A percentile compares a stretch with the other conserved stretches of the same genome.
Evolutionary conservation across 2,797 vertebrate genomes (phyloP).

Genomic region (Neoniphon sammara): DNA sequence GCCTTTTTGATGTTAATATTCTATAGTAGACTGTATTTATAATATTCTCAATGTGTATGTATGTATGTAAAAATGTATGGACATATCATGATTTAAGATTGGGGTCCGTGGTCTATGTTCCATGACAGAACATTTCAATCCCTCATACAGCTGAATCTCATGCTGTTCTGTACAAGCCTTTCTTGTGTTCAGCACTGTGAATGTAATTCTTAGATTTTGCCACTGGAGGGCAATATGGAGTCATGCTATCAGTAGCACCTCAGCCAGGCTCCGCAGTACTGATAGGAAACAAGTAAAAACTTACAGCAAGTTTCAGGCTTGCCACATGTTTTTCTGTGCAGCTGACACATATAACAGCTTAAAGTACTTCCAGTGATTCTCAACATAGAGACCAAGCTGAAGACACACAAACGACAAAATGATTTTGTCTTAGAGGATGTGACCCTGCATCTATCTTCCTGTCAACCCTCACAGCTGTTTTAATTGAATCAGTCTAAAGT

Average conservation of each 20-base stretch:
- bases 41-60: conserved; percentile 29
- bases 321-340: too few species aligned
- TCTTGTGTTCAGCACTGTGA: neutral
- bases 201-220: conserved; percentile 22
- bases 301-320: neutral
- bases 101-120: conserved; percentile 65
- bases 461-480: too few species aligned
- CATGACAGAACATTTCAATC: conserved; percentile 40
- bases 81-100: conserved; percentile 68
- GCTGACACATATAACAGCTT: too few species aligned
- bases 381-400: too few species aligned
- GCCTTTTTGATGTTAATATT: neutral
- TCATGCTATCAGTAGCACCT: conserved; percentile 5
- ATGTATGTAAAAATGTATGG: conserved; percentile 45
- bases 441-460: too few species aligned
- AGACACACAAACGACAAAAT: too few species aligned
- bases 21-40: conserved; percentile 3
- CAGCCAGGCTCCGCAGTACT: neutral
- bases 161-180: conserved; percentile 19
- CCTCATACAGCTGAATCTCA: neutral
- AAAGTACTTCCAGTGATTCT: too few species aligned
- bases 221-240: conserved; percentile 69
- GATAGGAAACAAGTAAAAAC: neutral
- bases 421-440: too few species aligned
- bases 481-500: too few species aligned